These are phyloP conservation scores for Catostomus latipinnis DNA, from an alignment of 2,797 vertebrate species.

Conservation along the genomic window DNA sequence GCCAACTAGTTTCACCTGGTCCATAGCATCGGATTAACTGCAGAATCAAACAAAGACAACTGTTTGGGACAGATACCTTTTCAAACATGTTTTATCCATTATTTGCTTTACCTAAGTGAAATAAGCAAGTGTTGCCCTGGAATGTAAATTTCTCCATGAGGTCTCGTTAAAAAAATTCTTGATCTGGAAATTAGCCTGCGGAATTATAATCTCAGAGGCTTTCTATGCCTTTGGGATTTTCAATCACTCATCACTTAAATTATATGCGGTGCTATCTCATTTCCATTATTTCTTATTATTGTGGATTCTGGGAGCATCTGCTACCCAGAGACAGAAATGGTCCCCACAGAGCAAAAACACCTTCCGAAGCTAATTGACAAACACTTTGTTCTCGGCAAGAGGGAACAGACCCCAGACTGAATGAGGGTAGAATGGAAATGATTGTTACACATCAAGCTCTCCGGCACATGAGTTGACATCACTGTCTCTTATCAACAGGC, in stretches of 20 bases:
- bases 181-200: constrained; percentile 9
- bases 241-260: constrained; percentile 43
- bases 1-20: constrained; percentile 16
- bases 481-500: constrained; percentile 39
- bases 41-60: background rate
- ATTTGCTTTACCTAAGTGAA: constrained; percentile 17
- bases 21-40: background rate
- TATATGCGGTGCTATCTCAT: constrained; percentile 45
- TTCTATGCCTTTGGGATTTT: constrained; percentile 18
- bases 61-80: background rate
- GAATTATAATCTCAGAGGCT: constrained; percentile 20
- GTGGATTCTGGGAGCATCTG: constrained; percentile 43
- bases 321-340: constrained; percentile 38
- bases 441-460: constrained; percentile 42
- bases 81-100: constrained; percentile 20
- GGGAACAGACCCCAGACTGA: constrained; percentile 47
- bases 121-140: constrained; percentile 10
- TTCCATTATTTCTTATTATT: constrained; percentile 41
- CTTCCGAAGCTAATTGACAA: constrained; percentile 60
- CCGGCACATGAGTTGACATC: constrained; percentile 28
- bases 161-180: background rate
- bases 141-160: constrained; percentile 7
- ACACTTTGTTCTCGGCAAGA: constrained; percentile 56
- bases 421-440: constrained; percentile 38
- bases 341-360: constrained; percentile 52